These are phyloP conservation scores for Colinus virginianus DNA, from an alignment of 2,113 vertebrate genomes.

Conservation along the genomic window DNA sequence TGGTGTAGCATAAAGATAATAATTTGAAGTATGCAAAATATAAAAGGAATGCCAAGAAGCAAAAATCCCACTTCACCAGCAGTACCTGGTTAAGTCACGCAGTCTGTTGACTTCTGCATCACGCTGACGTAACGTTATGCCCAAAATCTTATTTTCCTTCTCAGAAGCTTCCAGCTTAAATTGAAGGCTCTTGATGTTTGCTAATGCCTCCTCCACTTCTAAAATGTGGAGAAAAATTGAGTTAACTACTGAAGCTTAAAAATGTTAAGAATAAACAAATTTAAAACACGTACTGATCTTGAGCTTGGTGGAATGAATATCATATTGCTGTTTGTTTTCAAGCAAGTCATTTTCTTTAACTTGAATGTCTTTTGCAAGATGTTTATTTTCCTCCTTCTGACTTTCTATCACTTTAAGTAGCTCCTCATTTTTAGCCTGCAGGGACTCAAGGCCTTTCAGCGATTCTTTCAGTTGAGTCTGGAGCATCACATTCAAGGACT, in stretches of 20 bases:
- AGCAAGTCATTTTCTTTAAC: conserved; percentile 80
- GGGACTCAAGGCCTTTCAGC: conserved; percentile 78
- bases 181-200: conserved; percentile 79
- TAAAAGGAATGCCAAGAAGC: neutral
- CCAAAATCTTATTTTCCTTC: conserved; percentile 84
- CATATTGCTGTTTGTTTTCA: conserved; percentile 78
- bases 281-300: conserved; percentile 80
- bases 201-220: conserved; percentile 79
- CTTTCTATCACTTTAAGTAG: conserved; percentile 78
- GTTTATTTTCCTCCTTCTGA: conserved; percentile 81
- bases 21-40: neutral
- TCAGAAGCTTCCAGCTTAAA: conserved; percentile 82
- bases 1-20: neutral
- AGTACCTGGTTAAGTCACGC: conserved; percentile 84
- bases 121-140: conserved; percentile 80
- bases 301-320: conserved; percentile 76
- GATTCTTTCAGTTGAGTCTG: conserved; percentile 83
- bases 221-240: conserved; percentile 37
- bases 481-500: conserved; percentile 81
- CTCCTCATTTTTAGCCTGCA: conserved; percentile 84
- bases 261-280: neutral
- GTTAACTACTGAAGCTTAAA: neutral
- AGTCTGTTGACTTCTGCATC: conserved; percentile 84
- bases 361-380: conserved; percentile 71
- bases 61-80: neutral